Base-by-base conservation (phyloP, 2,888 invertebrate genomes). In the Sesia apiformis region DNA sequence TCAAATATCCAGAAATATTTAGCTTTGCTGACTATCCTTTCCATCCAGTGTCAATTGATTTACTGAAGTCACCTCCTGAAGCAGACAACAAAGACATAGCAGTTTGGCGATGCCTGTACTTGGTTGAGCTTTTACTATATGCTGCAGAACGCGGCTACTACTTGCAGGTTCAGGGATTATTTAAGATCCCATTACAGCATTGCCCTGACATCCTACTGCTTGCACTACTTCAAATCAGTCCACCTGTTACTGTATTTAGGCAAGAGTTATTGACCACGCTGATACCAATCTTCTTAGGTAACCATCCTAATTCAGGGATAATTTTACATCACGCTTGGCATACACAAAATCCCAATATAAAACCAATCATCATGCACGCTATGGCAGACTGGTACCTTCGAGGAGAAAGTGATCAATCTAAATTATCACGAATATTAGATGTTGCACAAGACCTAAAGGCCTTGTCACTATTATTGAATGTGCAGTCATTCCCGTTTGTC, bases 311-410 rank as follows among this genome's bases (percentile, higher is more conserved):
- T 83, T 97, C 98, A 0, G 97, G 95, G 39, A 96, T 97, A n/a
- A 96, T 99, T 60, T 88, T 99, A 55, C 98, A 98, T 81, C 96
- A 97, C 74, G 97, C 97, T 3, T 99, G 99, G 99, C 96, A 97
- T 76, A 93, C 94, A 54, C 94, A 94, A 70, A 93, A 93, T 64
- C 91, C 90, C 38, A 92, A 90, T 61, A 91, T 96, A 54, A 94
- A 95, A 63, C 93, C 94, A 3, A 93, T 96, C 56, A 94, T 99
- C 58, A 97, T 98, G 95, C 96, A 97, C 70, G 94, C 97, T 1
- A 98, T 99, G 98, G 97, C 97, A 0, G 98, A 98, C 62, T 98
- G 98, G 97, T 99, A 98, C 83, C 91, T 95, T 63, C 92, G 94
- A 61, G 97, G 94, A 40, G 98, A 98, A 71, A 94, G 96, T 70